Conservation (phyloP, 2,113 vertebrate species). For the Mungos mungo region DNA sequence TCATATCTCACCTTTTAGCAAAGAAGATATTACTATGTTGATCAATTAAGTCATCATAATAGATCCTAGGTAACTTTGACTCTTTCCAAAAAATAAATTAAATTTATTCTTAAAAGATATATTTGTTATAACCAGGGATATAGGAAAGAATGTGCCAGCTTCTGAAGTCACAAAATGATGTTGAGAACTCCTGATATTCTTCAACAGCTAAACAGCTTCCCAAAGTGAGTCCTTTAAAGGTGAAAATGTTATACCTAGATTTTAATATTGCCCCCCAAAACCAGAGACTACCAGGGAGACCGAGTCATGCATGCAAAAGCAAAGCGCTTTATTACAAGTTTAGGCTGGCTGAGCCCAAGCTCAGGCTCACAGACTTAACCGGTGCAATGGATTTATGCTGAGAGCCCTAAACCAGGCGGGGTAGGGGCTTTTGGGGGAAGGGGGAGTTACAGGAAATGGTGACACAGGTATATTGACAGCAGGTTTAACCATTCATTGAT, state of each 20-base stretch:
- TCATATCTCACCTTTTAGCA: background rate
- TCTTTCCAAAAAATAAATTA: conserved; percentile 2
- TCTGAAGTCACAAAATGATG: background rate
- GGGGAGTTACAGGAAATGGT: too few species aligned
- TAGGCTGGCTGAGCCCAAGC: too few species aligned
- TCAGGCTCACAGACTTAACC: too few species aligned
- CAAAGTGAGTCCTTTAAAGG: background rate
- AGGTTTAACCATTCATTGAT: too few species aligned
- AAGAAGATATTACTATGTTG: background rate
- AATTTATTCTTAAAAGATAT: conserved; percentile 14
- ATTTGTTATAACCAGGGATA: conserved; percentile 17
- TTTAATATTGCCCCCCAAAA: too few species aligned
- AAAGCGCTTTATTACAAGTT: too few species aligned
- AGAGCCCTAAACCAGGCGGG: too few species aligned
- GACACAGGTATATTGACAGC: too few species aligned
- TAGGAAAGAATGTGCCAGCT: background rate
- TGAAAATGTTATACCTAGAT: background rate
- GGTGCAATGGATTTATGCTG: too few species aligned
- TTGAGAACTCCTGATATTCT: background rate
- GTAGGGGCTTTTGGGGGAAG: too few species aligned
- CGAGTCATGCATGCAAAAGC: too few species aligned
- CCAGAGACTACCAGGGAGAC: too few species aligned
- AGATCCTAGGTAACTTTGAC: background rate
- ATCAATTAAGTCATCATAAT: conserved; percentile 26
- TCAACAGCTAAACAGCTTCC: background rate